Conservation (phyloP, 2,113 vertebrate genomes). For the Prolemur simus region DNA sequence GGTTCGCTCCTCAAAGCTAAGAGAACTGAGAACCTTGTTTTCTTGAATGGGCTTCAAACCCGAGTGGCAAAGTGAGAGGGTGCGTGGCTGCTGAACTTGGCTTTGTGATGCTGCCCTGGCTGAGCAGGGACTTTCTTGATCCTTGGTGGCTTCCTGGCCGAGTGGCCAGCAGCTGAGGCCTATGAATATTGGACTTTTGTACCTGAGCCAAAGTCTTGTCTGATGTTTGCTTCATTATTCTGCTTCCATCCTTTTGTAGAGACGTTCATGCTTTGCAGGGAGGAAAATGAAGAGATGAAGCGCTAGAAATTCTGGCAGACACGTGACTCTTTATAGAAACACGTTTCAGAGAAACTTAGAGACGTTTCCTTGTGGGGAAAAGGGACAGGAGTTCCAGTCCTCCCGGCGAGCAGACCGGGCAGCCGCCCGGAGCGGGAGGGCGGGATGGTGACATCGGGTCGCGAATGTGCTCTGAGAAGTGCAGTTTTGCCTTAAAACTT, state of each 20-base stretch:
- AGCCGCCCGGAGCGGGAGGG: neutral
- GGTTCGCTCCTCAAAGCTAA: neutral
- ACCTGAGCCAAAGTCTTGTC: neutral
- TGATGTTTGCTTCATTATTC: neutral
- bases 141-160: neutral
- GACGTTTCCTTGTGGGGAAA: neutral
- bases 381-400: neutral
- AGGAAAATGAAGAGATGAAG: neutral
- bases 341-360: neutral
- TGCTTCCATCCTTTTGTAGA: neutral
- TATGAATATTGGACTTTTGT: neutral
- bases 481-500: neutral
- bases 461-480: neutral
- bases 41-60: neutral
- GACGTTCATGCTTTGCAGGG: neutral
- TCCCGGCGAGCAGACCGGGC: neutral
- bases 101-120: neutral
- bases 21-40: neutral
- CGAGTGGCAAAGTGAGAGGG: neutral
- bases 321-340: neutral
- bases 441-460: neutral
- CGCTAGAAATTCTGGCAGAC: neutral
- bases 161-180: neutral
- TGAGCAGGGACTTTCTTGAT: neutral
- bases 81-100: rapidly evolving